phyloP scores from a whole-genome alignment of 2,888 invertebrate genomes.

The Oscheius sp. region DNA sequence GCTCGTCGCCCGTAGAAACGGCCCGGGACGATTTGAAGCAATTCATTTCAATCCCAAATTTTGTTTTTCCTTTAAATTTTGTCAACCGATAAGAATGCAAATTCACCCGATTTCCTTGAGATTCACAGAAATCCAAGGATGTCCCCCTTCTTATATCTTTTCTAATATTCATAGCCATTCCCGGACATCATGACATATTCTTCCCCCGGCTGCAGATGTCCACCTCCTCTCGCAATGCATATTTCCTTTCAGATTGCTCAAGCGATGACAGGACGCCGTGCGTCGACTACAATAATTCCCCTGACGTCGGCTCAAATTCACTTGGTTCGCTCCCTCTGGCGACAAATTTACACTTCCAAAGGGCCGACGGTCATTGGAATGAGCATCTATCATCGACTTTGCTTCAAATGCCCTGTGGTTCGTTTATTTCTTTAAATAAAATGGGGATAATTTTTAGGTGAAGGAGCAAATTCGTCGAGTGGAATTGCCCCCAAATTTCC shows the following conservation, averaged over 20 bases:
- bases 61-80: too few relatives aligned
- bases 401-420: conserved; percentile 69
- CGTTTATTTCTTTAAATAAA: too few relatives aligned
- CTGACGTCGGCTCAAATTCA: conserved; percentile 71
- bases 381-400: conserved; percentile 70
- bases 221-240: conserved; percentile 1
- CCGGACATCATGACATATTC: background rate
- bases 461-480: conserved; percentile 68
- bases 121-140: too few relatives aligned
- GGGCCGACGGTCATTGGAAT: conserved; percentile 72
- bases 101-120: too few relatives aligned
- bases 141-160: too few relatives aligned
- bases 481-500: conserved; percentile 63
- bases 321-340: conserved; percentile 60
- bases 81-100: too few relatives aligned
- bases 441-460: conserved; percentile 56
- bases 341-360: conserved; percentile 58
- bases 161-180: too few relatives aligned
- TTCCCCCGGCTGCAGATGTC: too few relatives aligned
- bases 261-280: conserved; percentile 57
- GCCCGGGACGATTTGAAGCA: too few relatives aligned
- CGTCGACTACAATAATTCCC: conserved; percentile 70
- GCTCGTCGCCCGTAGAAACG: too few relatives aligned
- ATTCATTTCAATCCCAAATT: too few relatives aligned
- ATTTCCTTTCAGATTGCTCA: conserved; percentile 47